Evolutionary conservation across 2,113 vertebrate genomes (phyloP).

Genomic region (Chunga burmeisteri): DNA sequence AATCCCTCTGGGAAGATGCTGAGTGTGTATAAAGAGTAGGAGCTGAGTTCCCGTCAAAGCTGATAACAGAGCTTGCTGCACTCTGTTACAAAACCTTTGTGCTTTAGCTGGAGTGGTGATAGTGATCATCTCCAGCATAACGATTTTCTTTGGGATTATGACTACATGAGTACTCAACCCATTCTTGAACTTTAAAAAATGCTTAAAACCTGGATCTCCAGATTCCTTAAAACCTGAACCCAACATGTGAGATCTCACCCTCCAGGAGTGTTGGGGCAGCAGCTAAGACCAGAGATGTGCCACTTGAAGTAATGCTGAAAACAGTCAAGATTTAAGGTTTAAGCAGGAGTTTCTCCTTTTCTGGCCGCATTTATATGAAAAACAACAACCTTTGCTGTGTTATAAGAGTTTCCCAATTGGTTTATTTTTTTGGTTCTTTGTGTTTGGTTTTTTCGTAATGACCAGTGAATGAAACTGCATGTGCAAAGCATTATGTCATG

Average conservation of each 20-base stretch:
- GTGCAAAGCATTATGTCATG: neutral
- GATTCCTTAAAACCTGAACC: neutral
- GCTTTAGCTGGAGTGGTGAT: neutral
- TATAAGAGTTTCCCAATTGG: neutral
- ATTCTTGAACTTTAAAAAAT: neutral
- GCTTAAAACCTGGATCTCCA: neutral
- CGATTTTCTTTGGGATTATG: conserved; percentile 4
- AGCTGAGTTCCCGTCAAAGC: neutral
- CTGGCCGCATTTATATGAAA: neutral
- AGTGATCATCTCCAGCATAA: neutral
- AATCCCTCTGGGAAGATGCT: neutral
- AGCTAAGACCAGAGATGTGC: neutral
- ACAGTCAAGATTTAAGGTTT: neutral
- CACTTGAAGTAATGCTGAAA: neutral
- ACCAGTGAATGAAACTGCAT: neutral
- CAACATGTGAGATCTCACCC: neutral
- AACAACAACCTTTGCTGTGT: neutral
- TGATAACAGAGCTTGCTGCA: neutral
- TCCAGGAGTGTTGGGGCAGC: neutral
- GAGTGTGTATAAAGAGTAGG: neutral
- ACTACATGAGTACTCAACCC: neutral
- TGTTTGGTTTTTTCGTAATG: neutral
- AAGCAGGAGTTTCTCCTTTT: neutral
- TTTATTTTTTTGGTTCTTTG: neutral
- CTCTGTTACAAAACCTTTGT: neutral